phyloP scores from a whole-genome alignment of 2,888 invertebrate species.

The Yponomeuta plumbellus region DNA sequence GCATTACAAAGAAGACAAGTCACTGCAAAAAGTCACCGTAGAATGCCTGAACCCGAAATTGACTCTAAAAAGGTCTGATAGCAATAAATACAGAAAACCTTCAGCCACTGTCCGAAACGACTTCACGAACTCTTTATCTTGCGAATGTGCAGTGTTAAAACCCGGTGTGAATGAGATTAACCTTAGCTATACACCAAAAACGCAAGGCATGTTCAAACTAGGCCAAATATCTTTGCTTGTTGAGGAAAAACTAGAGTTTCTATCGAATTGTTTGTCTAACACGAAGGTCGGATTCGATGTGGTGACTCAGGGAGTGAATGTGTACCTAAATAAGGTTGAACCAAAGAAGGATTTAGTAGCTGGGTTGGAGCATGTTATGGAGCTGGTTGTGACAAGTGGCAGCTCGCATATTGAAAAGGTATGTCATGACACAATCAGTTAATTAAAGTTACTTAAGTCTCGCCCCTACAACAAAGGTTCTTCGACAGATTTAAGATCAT shows the following conservation, averaged over 20 bases:
- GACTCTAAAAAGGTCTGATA: constrained; percentile 82
- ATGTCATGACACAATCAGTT: constrained; percentile 31
- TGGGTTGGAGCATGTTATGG: constrained; percentile 87
- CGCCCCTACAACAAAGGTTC: too few relatives aligned
- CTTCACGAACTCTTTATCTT: constrained; percentile 77
- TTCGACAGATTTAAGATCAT: too few relatives aligned
- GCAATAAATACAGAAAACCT: constrained; percentile 81
- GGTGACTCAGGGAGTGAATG: constrained; percentile 68
- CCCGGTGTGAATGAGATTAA: constrained; percentile 81
- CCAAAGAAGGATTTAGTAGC: constrained; percentile 85
- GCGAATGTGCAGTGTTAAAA: constrained; percentile 68
- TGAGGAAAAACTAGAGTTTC: constrained; percentile 81
- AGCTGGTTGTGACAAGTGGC: constrained; percentile 85
- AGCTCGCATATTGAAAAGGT: constrained; percentile 84
- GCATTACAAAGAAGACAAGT: constrained; percentile 89
- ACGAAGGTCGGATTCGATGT: constrained; percentile 75
- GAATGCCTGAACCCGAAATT: constrained; percentile 81
- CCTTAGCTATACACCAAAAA: constrained; percentile 77
- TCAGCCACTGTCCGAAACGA: constrained; percentile 80
- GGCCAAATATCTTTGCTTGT: constrained; percentile 82
- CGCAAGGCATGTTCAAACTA: constrained; percentile 79
- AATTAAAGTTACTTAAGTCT: too few relatives aligned
- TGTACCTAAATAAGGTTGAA: constrained; percentile 67
- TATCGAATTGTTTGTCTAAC: constrained; percentile 79
- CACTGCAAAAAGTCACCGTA: constrained; percentile 84